Evolutionary conservation across 2,113 vertebrate species (phyloP).

Genomic region (Hepsetus odoe): DNA sequence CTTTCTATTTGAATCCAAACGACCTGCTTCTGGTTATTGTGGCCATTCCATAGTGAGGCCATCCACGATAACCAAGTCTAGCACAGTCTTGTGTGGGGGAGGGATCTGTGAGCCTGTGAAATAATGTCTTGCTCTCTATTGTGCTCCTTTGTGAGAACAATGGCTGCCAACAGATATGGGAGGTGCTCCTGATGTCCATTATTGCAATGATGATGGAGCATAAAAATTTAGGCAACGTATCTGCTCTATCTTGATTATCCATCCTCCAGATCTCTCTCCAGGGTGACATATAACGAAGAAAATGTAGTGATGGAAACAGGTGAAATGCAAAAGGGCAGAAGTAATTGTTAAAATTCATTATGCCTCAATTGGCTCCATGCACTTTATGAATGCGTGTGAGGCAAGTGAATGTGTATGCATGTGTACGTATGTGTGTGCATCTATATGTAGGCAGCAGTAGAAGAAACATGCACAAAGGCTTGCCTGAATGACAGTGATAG

Average conservation of each 20-base stretch:
- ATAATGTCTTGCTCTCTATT: slow-evolving; percentile 49
- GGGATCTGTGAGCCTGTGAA: slow-evolving; percentile 33
- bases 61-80: slow-evolving; percentile 49
- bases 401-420: slow-evolving; percentile 34
- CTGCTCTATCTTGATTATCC: slow-evolving; percentile 22
- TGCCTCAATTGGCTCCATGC: slow-evolving; percentile 11
- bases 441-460: not conserved
- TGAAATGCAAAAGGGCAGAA: slow-evolving; percentile 22
- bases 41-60: slow-evolving; percentile 32
- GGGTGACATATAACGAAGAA: slow-evolving; percentile 20
- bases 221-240: slow-evolving; percentile 46
- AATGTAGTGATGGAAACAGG: not conserved
- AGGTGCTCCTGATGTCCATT: slow-evolving; percentile 44
- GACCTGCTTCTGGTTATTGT: slow-evolving; percentile 57
- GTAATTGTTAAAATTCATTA: slow-evolving; percentile 36
- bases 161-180: slow-evolving; percentile 36
- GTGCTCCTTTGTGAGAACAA: slow-evolving; percentile 46
- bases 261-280: slow-evolving; percentile 25
- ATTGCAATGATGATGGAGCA: slow-evolving; percentile 35
- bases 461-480: slow-evolving; percentile 38
- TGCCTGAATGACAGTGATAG: slow-evolving; percentile 43
- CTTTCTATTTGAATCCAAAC: slow-evolving; percentile 54
- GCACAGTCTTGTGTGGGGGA: not conserved
- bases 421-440: slow-evolving; percentile 14
- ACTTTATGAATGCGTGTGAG: slow-evolving; percentile 29